Evolutionary conservation across 2,113 vertebrate species (phyloP), one percentile per base, ranked within the genome.

Genomic region (Indicator indicator): DNA sequence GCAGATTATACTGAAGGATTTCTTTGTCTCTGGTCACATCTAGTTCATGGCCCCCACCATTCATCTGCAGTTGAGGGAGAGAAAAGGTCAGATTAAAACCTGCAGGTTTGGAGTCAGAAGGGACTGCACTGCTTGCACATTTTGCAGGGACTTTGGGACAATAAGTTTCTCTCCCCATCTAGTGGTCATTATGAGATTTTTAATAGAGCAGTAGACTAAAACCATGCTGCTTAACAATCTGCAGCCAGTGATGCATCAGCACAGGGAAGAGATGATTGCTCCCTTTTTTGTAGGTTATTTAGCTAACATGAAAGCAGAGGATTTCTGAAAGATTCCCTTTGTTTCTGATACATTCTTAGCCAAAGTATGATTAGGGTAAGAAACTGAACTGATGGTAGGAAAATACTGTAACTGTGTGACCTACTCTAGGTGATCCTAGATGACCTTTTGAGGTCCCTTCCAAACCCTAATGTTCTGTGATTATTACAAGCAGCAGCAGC

Each of bases 161-260:
- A 0, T 42, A 83, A 94, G 89, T 91, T 89, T 96, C 97, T 98
- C 94, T 97, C 97, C 86, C 97, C 97, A 97, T 54, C 97, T 98
- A 97, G 98, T 97, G 98, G 97, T 77, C 95, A 69, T 46, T 86
- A 56, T 27, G 55, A 85, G 62, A 59, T 59, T 72, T 81, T 59
- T 90, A 30, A 68, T 42, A 74, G 59, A 86, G 5, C 62, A 50
- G 21, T 42, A 75, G 77, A 33, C 24, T 67, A 46, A 87, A 38
- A 38, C 12, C 44, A 33, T 28, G 21, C 26, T 18, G 32, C 52
- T 93, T 86, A 91, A n/a, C 52, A 90, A 15, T 14, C 13, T 62
- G 42, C 65, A 1, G 4, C 3, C 30, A 62, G 33, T 4, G 15
- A 60, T 27, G 52, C 24, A 6, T 58, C 48, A 68, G 62, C 36